These are phyloP conservation scores for Mesorhabditis sp. DNA, from an alignment of 2,888 invertebrate species.

Conservation along the genomic window DNA sequence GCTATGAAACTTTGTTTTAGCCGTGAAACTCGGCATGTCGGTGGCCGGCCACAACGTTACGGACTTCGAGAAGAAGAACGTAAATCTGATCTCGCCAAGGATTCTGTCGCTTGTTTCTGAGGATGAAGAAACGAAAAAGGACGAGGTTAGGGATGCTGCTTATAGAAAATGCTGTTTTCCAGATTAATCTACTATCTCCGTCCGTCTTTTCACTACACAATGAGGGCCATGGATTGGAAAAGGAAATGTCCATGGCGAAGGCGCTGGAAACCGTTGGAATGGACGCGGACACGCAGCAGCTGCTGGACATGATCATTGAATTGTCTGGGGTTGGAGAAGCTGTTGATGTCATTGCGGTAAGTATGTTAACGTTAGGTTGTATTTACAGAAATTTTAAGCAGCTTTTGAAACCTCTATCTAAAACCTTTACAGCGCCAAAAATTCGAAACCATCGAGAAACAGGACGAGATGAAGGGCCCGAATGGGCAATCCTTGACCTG, in stretches of 20 bases:
- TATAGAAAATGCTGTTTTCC: background rate
- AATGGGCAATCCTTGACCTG: conserved; percentile 37
- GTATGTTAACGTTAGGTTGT: too few species aligned
- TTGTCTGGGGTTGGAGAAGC: conserved; percentile 46
- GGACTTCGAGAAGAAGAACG: conserved; percentile 24
- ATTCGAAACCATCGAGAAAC: too few species aligned
- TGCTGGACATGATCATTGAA: conserved; percentile 54
- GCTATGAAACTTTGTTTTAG: conserved; percentile 9
- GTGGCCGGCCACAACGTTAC: conserved; percentile 25
- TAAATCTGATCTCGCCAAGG: conserved; percentile 23
- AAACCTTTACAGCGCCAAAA: too few species aligned
- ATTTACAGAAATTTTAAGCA: too few species aligned
- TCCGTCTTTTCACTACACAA: conserved; percentile 47
- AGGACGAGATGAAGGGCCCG: conserved; percentile 15
- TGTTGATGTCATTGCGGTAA: conserved; percentile 22
- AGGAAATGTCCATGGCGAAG: conserved; percentile 17
- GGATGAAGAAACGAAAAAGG: conserved; percentile 16
- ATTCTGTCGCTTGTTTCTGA: conserved; percentile 31
- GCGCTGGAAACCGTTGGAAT: conserved; percentile 8
- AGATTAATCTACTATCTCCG: conserved; percentile 48
- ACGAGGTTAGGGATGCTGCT: conserved; percentile 15
- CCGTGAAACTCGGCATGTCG: conserved; percentile 26
- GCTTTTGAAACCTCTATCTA: too few species aligned
- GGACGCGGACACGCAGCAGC: conserved; percentile 37
- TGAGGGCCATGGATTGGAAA: conserved; percentile 23